A percentile compares a stretch with the other conserved stretches of the same genome.
phyloP scores from a whole-genome alignment of 1,140 invertebrate genomes.

The Acromyrmex heyeri region DNA sequence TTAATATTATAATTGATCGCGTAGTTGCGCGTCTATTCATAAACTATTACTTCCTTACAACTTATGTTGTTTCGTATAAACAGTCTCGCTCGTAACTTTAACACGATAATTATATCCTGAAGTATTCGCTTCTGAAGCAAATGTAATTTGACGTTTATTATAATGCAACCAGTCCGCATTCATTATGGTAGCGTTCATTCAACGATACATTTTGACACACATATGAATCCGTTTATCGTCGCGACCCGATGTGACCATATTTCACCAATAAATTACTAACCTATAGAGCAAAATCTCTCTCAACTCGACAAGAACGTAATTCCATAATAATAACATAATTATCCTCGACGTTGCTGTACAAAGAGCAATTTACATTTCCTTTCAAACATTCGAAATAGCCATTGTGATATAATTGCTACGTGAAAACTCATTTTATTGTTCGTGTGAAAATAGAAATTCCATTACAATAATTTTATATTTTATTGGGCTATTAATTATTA shows the following conservation, averaged over 20 bases:
- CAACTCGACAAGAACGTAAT: constrained; percentile 52
- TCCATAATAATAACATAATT: constrained; percentile 51
- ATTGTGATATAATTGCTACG: constrained; percentile 46
- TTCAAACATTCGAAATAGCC: constrained; percentile 40
- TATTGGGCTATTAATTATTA: neutral
- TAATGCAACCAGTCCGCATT: constrained; percentile 43
- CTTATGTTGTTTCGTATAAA: constrained; percentile 27
- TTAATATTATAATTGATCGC: constrained; percentile 4
- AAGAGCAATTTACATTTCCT: constrained; percentile 52
- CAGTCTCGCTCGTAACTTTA: constrained; percentile 36
- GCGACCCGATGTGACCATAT: constrained; percentile 50
- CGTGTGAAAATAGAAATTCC: constrained; percentile 21
- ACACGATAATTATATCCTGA: constrained; percentile 44
- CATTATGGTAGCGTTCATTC: constrained; percentile 50
- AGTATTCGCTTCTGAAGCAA: constrained; percentile 46
- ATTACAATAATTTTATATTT: constrained; percentile 24
- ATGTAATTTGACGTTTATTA: constrained; percentile 62
- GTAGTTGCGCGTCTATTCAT: neutral
- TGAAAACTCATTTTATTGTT: neutral
- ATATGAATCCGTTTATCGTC: constrained; percentile 53
- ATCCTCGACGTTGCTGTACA: constrained; percentile 12
- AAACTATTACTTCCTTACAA: constrained; percentile 22
- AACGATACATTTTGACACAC: constrained; percentile 50
- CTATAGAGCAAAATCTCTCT: constrained; percentile 47
- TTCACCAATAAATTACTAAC: constrained; percentile 51